Evolutionary conservation across 2,888 invertebrate species (phyloP), one percentile per base, ranked within the genome.

Genomic region (Mamestra brassicae): DNA sequence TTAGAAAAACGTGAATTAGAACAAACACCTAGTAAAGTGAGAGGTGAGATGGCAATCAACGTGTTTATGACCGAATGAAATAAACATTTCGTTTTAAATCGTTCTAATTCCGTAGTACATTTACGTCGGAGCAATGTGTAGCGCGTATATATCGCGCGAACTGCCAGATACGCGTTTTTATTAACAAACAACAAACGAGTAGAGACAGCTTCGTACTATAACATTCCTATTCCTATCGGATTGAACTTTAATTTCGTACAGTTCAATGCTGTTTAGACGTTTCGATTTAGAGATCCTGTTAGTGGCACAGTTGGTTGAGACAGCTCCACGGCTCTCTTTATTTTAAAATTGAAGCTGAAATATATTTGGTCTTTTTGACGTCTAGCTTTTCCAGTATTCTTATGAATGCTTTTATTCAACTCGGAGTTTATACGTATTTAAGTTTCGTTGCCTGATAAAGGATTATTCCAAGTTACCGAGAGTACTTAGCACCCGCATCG

Each of bases 101-200:
- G 86, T 87, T 92, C 93, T 92, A 92, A 92, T 91, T 93, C 79
- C 73, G 89, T 90, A 90, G 84, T 89, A 85, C 88, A 89, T 92
- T 90, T 89, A 89, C 87, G 86, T 83, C 76, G 69, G 78, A 75
- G 88, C 84, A 84, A 82, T 82, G 84, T 87, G 87, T 88, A 77
- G 62, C 45, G 71, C 69, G 67, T 72, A 36, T 79, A 58, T 67
- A 80, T 73, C 69, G 64, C 71, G 52, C 67, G 60, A 36, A 52
- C 70, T 54, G 67, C 70, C 82, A 79, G 78, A 82, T 91, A 88
- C 85, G 88, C 78, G 60, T 88, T 88, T 89, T 88, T 88, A 88
- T 86, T 85, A 85, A 87, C 87, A 75, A 83, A 74, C 62, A 84
- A 84, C 85, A 88, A 88, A 86, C 80, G 78, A 83, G 60, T 61